Evolutionary conservation across 2,797 vertebrate species (phyloP), one percentile per base, ranked within the genome.

Genomic region (Notolepis coatsorum): DNA sequence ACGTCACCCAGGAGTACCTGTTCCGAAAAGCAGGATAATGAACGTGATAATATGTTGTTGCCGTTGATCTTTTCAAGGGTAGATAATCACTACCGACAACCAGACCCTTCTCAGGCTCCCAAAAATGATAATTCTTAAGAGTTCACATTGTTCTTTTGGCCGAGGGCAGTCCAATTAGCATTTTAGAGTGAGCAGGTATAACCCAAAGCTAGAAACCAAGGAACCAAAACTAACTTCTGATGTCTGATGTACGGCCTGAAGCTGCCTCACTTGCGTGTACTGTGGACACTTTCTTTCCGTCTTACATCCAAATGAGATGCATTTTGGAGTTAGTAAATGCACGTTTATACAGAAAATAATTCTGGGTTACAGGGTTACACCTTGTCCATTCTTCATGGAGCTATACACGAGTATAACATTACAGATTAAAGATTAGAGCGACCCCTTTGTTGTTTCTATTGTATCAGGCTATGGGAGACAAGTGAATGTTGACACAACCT

Each of bases 41-140:
- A 55, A n/a, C n/a, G 42, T 45, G 20, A 21, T 18, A 21, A 0
- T 1, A 9, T 6, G 42, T 13, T 20, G 13, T 42, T 5, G 61
- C 27, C 10, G 6, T 17, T 20, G 25, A 12, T 43, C 2, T 0
- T 35, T 43, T 60, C 21, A 15, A 53, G 56, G 23, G 18, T 33
- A 4, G 10, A 18, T 56, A 27, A 61, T 77, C 33, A 45, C 46
- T 28, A 49, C 37, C 41, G 69, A 67, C 46, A 62, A 30, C 20
- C 9, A 30, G 27, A 58, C 6, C 51, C 45, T 60, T 0, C 10
- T 41, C 50, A 73, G 23, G 62, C 25, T 50, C 53, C 0, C 15
- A 37, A 37, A 37, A 37, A n/a, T 12, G 35, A 3, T 10, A 37
- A 37, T n/a, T n/a, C 15, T n/a, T 37, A n/a, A 10, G 10, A 37